Conservation (phyloP, 2,888 invertebrate species). For the Drosophila tanythrix region DNA sequence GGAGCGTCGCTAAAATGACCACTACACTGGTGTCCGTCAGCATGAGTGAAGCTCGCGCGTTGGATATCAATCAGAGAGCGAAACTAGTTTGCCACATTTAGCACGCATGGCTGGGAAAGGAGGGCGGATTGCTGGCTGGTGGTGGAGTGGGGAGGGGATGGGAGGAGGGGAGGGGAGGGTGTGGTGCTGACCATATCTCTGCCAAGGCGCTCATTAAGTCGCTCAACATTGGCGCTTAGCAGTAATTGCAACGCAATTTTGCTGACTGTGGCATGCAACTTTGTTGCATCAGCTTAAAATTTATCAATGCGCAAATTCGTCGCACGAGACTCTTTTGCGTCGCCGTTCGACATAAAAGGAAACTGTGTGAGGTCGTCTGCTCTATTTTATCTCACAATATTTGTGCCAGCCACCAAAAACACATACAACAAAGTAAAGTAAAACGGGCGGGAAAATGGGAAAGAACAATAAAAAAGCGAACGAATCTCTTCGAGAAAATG, state of each 20-base stretch:
- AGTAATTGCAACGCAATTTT: conserved; percentile 72
- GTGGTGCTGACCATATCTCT: conserved; percentile 67
- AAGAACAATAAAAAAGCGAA: conserved; percentile 5
- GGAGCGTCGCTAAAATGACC: conserved; percentile 25
- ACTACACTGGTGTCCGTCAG: conserved; percentile 57
- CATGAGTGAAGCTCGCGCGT: conserved; percentile 27
- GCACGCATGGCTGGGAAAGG: conserved; percentile 13
- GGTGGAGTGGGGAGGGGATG: background rate
- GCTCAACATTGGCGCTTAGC: conserved; percentile 55
- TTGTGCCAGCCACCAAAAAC: conserved; percentile 67
- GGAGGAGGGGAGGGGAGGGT: background rate
- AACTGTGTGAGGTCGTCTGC: conserved; percentile 78
- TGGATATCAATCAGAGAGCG: conserved; percentile 49
- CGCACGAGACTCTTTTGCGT: conserved; percentile 77
- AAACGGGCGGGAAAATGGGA: background rate
- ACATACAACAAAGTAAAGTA: conserved; percentile 5
- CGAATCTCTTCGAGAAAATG: conserved; percentile 32
- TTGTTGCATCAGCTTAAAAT: conserved; percentile 72
- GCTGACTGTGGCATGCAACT: conserved; percentile 75
- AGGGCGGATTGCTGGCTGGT: background rate
- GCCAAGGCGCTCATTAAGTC: conserved; percentile 71
- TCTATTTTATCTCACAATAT: conserved; percentile 60
- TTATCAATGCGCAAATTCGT: conserved; percentile 64
- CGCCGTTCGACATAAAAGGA: conserved; percentile 70
- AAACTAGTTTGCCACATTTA: conserved; percentile 66